Conservation (phyloP, 2,797 vertebrate genomes). For the Saxicola maurus region DNA sequence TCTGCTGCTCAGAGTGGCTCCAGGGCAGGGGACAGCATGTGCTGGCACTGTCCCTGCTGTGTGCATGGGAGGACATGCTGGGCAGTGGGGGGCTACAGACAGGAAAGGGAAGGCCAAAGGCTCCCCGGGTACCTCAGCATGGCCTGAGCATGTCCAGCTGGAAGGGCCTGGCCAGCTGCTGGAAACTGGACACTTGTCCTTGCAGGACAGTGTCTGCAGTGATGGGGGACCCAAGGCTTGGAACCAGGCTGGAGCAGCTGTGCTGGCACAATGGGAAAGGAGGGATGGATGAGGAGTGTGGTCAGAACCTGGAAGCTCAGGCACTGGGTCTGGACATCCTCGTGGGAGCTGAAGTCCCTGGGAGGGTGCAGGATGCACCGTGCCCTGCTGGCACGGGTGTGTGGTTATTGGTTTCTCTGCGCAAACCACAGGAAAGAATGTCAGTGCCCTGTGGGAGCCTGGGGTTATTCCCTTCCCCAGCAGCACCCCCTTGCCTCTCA, state of each 20-base stretch:
- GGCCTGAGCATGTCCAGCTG: neutral
- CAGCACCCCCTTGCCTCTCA: neutral
- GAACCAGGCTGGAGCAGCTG: neutral
- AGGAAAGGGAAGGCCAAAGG: neutral
- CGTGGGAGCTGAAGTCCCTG: neutral
- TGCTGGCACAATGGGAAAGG: neutral
- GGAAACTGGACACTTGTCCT: neutral
- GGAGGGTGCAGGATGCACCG: neutral
- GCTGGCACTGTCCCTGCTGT: neutral
- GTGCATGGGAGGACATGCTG: accelerated
- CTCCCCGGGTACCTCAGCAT: neutral
- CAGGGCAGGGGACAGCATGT: neutral
- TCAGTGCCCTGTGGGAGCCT: neutral
- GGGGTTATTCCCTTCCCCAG: neutral
- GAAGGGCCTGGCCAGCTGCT: neutral
- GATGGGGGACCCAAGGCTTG: neutral
- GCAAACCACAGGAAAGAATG: neutral
- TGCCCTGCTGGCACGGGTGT: neutral
- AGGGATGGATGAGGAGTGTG: neutral
- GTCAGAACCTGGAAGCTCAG: neutral
- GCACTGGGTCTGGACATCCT: neutral
- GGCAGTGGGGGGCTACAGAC: accelerated
- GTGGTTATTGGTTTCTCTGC: neutral
- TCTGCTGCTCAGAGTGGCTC: neutral
- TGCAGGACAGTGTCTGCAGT: neutral